These are phyloP conservation scores for Byasa hedistus DNA, from an alignment of 2,888 invertebrate species.

Conservation along the genomic window DNA sequence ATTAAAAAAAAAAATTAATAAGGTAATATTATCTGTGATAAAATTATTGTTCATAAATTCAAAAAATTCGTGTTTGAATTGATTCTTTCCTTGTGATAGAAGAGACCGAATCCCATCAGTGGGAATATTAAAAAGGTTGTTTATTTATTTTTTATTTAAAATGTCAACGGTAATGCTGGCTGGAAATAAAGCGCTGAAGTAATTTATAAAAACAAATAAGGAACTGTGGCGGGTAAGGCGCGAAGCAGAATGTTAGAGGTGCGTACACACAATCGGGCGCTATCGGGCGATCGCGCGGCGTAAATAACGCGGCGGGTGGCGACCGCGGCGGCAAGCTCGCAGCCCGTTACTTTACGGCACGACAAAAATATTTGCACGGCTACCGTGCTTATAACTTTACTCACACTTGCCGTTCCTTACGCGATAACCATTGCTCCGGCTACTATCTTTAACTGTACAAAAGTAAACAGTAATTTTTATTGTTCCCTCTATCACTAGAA, in stretches of 20 bases:
- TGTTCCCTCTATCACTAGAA: too few species aligned
- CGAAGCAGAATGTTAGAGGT: conserved; percentile 61
- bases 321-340: conserved; percentile 38
- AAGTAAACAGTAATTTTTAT: too few species aligned
- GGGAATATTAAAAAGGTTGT: background rate
- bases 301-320: conserved; percentile 74
- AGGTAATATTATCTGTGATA: background rate
- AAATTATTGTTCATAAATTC: too few species aligned
- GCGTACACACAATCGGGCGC: conserved; percentile 51
- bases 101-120: too few species aligned
- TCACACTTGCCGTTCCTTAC: background rate
- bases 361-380: conserved; percentile 51
- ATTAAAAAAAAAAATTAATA: background rate
- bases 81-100: too few species aligned
- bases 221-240: conserved; percentile 43
- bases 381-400: conserved; percentile 37
- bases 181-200: background rate
- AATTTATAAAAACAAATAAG: conserved; percentile 37
- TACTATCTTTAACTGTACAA: too few species aligned
- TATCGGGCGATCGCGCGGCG: conserved; percentile 63
- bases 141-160: background rate
- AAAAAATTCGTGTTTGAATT: too few species aligned
- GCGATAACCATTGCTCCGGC: too few species aligned
- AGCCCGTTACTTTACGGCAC: conserved; percentile 58
- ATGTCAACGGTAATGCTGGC: background rate